A percentile compares a stretch with the other conserved stretches of the same genome.
Evolutionary conservation across 2,888 invertebrate genomes (phyloP).

Genomic region (Bibio marci): DNA sequence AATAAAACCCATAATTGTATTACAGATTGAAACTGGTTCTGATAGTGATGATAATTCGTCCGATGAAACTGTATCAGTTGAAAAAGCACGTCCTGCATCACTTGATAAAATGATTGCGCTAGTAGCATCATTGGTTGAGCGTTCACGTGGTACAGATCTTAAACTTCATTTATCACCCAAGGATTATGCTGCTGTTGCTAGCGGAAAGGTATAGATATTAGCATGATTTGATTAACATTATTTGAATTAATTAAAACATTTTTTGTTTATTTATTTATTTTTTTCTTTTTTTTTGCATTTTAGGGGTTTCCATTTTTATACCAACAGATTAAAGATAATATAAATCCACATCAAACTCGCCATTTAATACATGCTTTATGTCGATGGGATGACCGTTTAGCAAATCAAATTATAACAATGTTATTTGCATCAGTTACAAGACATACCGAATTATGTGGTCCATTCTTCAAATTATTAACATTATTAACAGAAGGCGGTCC

Average conservation of each 20-base stretch:
- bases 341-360: constrained; percentile 80
- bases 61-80: constrained; percentile 35
- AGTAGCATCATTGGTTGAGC: constrained; percentile 74
- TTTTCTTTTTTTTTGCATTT: too few relatives aligned
- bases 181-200: constrained; percentile 68
- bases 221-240: constrained; percentile 1
- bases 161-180: constrained; percentile 56
- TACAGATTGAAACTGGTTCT: constrained; percentile 26
- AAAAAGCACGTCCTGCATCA: constrained; percentile 75
- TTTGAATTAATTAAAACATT: neutral
- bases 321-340: constrained; percentile 86
- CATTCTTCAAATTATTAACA: constrained; percentile 83
- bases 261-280: too few relatives aligned
- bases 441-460: constrained; percentile 76
- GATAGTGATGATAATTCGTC: constrained; percentile 32
- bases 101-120: constrained; percentile 91
- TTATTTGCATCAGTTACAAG: constrained; percentile 81
- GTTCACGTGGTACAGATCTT: constrained; percentile 62
- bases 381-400: constrained; percentile 78
- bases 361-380: constrained; percentile 83
- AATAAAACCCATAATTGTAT: neutral
- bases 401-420: constrained; percentile 76
- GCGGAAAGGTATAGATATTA: constrained; percentile 55
- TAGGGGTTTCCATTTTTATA: constrained; percentile 85
- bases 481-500: constrained; percentile 70